These are phyloP conservation scores for Rhagium mordax DNA, from an alignment of 2,888 invertebrate genomes.

Conservation along the genomic window DNA sequence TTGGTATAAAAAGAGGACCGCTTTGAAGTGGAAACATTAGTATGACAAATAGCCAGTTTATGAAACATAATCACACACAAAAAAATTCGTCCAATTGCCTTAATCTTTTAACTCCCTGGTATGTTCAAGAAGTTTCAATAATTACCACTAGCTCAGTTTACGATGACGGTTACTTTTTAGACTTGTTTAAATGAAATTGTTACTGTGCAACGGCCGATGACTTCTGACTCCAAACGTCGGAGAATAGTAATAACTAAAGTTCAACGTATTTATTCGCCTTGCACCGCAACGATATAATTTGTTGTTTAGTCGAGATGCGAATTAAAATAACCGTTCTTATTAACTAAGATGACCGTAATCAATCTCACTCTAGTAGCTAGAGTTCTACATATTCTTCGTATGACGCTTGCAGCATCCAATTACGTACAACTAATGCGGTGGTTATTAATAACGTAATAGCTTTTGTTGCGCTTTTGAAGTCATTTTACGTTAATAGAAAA, in stretches of 20 bases:
- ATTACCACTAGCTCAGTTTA: background rate
- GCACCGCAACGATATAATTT: constrained; percentile 19
- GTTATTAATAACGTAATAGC: background rate
- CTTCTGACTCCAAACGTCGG: background rate
- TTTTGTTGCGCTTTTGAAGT: background rate
- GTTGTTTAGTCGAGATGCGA: constrained; percentile 17
- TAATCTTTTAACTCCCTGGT: too few relatives aligned
- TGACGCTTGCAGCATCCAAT: constrained; percentile 22
- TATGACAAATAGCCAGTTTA: too few relatives aligned
- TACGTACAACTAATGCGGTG: constrained; percentile 3
- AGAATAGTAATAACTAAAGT: constrained; percentile 5
- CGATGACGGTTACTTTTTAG: background rate
- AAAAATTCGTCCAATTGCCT: too few relatives aligned
- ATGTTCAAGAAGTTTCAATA: too few relatives aligned
- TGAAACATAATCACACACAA: too few relatives aligned
- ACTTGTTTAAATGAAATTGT: background rate
- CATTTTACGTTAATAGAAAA: too few relatives aligned
- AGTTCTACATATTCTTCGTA: constrained; percentile 3
- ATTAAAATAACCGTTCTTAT: constrained; percentile 32
- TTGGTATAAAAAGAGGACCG: too few relatives aligned
- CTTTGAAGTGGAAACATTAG: too few relatives aligned
- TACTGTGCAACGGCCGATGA: background rate
- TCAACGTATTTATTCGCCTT: constrained; percentile 14
- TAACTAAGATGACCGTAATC: constrained; percentile 30
- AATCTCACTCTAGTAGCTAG: constrained; percentile 18